Conservation (phyloP, 2,797 vertebrate species). For the Enteromius radiatus region DNA sequence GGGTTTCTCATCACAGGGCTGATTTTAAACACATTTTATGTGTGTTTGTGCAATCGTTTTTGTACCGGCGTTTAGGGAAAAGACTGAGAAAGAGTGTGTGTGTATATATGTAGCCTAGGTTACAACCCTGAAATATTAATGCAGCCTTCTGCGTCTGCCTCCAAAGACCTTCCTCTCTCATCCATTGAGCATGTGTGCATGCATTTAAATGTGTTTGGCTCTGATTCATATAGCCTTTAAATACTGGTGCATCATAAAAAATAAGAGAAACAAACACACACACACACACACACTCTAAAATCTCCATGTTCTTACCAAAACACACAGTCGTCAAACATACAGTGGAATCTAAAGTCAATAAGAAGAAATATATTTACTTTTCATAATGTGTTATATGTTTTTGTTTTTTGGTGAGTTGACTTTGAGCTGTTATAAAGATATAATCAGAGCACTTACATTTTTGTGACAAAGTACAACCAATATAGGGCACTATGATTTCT, state of each 20-base stretch:
- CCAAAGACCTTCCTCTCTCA: slow-evolving; percentile 64
- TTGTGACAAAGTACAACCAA: neutral
- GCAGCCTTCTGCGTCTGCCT: slow-evolving; percentile 53
- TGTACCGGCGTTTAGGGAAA: neutral
- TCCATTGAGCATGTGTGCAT: neutral
- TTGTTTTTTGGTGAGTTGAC: neutral
- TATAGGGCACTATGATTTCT: neutral
- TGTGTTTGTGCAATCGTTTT: neutral
- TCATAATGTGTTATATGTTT: neutral
- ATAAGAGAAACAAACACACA: neutral
- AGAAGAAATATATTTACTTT: neutral
- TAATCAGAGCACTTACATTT: neutral
- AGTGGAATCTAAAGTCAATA: neutral
- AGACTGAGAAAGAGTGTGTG: neutral
- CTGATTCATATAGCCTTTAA: slow-evolving; percentile 2
- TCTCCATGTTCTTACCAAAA: neutral
- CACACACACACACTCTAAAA: neutral
- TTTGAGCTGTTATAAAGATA: slow-evolving; percentile 17
- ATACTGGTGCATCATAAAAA: slow-evolving; percentile 7
- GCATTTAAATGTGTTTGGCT: slow-evolving; percentile 20
- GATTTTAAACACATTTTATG: neutral
- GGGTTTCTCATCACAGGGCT: neutral
- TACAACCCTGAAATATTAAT: slow-evolving; percentile 73
- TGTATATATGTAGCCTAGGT: slow-evolving; percentile 53
- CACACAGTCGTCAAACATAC: neutral